Evolutionary conservation across 2,797 vertebrate genomes (phyloP), one percentile per base, ranked within the genome.

Genomic region (Acanthopagrus latus): DNA sequence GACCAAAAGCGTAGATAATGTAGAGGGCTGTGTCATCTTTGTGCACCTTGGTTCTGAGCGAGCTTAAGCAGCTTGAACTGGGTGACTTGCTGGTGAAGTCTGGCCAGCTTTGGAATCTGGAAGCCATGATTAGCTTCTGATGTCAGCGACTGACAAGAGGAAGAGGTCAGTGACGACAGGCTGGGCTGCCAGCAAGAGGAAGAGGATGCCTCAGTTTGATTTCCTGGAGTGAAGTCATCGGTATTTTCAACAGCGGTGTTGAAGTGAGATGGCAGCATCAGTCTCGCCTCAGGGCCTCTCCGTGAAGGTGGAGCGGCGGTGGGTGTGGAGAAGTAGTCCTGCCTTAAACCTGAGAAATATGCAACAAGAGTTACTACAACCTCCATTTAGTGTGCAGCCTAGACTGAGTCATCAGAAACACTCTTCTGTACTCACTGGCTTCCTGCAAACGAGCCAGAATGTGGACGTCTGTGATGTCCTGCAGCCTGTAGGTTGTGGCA

Each of bases 391-490:
- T 16, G 11, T 33, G 16, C 18, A 60, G 17, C 21, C 13, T 29
- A 23, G 11, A 60, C 0, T 5, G 4, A 18, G 41, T 55, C 12
- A 29, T 52, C 3, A 41, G 20, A 60, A 43, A 63, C 9, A 17
- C 1, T 62, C 1, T 13, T 54, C 16, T 63, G 0, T 51, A 95
- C 96, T 38, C 75, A 96, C 96, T 96, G 87, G 95, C 95, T 69
- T 97, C 96, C 89, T 97, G 96, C 44, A 96, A 87, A 20, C 92
- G 94, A 58, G 96, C 96, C 93, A 96, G 94, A 21, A 96, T 92
- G 86, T 95, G 95, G 55, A 96, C 94, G 5, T 97, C 96, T 0
- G 96, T 96, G 80, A 96, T 81, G 81, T 96, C 93, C 77, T 96
- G 95, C 64, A 96, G 89, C 58, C 93, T 96, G 82, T 95, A 95